Evolutionary conservation across 2,888 invertebrate genomes (phyloP).

Genomic region (Pyrrhopygopsis socrates): DNA sequence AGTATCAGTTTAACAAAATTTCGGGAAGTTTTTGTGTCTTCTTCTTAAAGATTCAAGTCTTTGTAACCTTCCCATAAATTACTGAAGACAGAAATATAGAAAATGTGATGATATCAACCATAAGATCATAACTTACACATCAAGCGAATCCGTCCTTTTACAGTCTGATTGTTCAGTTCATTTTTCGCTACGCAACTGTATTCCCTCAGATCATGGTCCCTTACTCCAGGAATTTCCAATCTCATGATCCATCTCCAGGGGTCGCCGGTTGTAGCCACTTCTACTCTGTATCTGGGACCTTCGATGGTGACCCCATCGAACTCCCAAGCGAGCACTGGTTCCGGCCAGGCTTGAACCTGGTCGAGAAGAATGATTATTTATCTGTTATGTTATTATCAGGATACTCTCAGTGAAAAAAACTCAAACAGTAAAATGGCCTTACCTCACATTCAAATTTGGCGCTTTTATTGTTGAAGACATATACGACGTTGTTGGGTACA

Average conservation of each 20-base stretch:
- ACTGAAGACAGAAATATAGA: too few species aligned
- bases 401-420: not conserved
- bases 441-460: constrained; percentile 98
- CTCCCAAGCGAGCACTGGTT: constrained; percentile 98
- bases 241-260: constrained; percentile 97
- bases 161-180: constrained; percentile 97
- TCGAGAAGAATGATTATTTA: not conserved
- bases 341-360: constrained; percentile 98
- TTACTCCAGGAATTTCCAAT: constrained; percentile 97
- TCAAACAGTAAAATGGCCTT: constrained; percentile 74
- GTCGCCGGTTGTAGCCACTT: constrained; percentile 90
- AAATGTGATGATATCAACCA: too few species aligned
- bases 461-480: constrained; percentile 96
- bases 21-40: too few species aligned
- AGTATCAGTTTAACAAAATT: too few species aligned
- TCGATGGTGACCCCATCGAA: constrained; percentile 98
- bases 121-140: constrained; percentile 88
- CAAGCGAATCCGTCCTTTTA: constrained; percentile 96
- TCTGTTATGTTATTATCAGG: not conserved
- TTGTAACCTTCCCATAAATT: too few species aligned
- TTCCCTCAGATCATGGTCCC: constrained; percentile 96
- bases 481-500: constrained; percentile 97
- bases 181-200: constrained; percentile 99
- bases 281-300: constrained; percentile 91
- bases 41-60: too few species aligned